These are phyloP conservation scores for Misgurnus mizolepis DNA, from an alignment of 2,113 vertebrate genomes.

Conservation along the genomic window DNA sequence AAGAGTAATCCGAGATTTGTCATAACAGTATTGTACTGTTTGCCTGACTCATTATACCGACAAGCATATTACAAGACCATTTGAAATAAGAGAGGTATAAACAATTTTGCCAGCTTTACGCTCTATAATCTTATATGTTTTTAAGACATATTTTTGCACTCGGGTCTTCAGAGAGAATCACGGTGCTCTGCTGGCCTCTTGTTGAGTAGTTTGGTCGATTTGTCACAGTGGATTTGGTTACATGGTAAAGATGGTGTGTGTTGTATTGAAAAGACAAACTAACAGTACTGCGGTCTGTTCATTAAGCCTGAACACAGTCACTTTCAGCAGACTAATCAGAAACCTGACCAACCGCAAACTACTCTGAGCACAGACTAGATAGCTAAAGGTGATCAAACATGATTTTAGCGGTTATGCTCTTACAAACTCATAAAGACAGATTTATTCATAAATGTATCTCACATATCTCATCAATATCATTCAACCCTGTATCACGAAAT, in stretches of 20 bases:
- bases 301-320: conserved; percentile 33
- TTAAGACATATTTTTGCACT: conserved; percentile 7
- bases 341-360: conserved; percentile 19
- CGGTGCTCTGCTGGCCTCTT: conserved; percentile 23
- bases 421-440: conserved; percentile 3
- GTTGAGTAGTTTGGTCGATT: conserved; percentile 37
- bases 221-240: conserved; percentile 44
- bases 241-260: conserved; percentile 36
- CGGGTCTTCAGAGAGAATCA: conserved; percentile 17
- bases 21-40: not conserved
- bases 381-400: conserved; percentile 12
- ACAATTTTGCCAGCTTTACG: conserved; percentile 16
- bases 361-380: not conserved
- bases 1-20: not conserved
- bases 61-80: conserved; percentile 25
- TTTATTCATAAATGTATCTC: not conserved
- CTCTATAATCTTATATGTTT: not conserved
- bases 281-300: conserved; percentile 15
- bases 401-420: not conserved
- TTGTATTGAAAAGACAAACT: conserved; percentile 7
- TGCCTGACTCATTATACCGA: not conserved
- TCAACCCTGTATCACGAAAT: no score
- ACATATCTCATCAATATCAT: not conserved
- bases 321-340: conserved; percentile 30
- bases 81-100: conserved; percentile 6